Percentiles rank a stretch among this genome's conserved stretches.
phyloP scores from a whole-genome alignment of 2,113 vertebrate species.

The Platysternon megacephalum region DNA sequence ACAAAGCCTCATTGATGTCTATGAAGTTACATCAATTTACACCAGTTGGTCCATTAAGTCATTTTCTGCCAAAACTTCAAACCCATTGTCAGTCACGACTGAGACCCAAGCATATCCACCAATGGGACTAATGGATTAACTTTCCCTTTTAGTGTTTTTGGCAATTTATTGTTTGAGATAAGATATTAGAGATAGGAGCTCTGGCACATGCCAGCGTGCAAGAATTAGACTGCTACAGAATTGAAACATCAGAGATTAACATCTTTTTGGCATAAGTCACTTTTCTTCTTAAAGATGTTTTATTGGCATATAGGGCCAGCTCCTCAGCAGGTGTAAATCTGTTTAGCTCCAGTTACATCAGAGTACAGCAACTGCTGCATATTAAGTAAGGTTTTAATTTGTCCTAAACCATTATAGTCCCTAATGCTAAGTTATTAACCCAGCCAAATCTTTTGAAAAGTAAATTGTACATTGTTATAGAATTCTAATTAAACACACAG shows the following conservation, averaged over 20 bases:
- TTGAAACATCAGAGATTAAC: background rate
- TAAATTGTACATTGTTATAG: background rate
- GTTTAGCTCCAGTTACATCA: background rate
- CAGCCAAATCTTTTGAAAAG: background rate
- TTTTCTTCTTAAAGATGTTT: background rate
- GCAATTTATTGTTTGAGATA: rapidly evolving
- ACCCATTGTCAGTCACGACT: background rate
- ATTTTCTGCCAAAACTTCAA: background rate
- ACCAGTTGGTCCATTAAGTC: background rate
- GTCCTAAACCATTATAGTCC: background rate
- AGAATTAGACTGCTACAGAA: background rate
- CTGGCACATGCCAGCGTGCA: background rate
- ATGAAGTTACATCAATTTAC: background rate
- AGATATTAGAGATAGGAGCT: background rate
- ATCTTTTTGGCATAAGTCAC: background rate
- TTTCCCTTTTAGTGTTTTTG: background rate
- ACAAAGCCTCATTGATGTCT: background rate
- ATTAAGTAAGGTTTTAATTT: background rate
- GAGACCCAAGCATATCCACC: background rate
- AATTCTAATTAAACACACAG: background rate
- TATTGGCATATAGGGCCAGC: rapidly evolving
- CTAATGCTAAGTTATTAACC: background rate
- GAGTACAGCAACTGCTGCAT: background rate
- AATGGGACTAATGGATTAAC: background rate
- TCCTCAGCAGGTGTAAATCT: background rate